These are phyloP conservation scores for Limnothrissa miodon DNA, from an alignment of 2,113 vertebrate genomes.

Conservation along the genomic window DNA sequence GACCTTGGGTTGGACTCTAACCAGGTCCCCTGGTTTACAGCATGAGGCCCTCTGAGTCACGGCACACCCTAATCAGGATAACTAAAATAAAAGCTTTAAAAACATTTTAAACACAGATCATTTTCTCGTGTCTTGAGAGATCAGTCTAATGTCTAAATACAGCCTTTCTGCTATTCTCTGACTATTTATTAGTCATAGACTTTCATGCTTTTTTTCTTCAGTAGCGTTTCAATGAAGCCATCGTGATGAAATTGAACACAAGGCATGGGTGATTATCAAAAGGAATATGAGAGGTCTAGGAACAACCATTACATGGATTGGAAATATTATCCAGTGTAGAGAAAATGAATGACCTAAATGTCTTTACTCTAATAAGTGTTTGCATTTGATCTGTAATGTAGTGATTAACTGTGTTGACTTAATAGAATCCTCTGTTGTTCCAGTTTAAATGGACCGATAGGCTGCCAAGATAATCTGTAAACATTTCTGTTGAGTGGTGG, in stretches of 20 bases:
- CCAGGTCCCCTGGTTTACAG: too few relatives aligned
- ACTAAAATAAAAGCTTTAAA: too few relatives aligned
- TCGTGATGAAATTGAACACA: background rate
- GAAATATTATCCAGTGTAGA: background rate
- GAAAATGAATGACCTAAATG: background rate
- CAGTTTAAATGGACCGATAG: conserved; percentile 20
- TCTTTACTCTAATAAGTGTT: background rate
- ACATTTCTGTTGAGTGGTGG: conserved; percentile 26
- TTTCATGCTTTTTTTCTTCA: background rate
- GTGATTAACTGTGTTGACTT: conserved; percentile 3
- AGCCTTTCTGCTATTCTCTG: background rate
- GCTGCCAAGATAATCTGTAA: conserved; percentile 30
- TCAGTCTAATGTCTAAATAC: too few relatives aligned
- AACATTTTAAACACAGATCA: too few relatives aligned
- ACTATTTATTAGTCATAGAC: background rate
- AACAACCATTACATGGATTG: background rate
- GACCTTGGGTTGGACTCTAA: too few relatives aligned
- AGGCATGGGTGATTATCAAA: background rate
- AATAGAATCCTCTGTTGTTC: background rate
- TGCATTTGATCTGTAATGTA: conserved; percentile 14
- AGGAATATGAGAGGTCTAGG: background rate
- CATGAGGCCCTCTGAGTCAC: too few relatives aligned
- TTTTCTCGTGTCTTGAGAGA: too few relatives aligned
- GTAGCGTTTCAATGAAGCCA: background rate
- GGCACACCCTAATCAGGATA: too few relatives aligned